Evolutionary conservation across 1,140 invertebrate genomes (phyloP).

Genomic region (Phenacoccus solenopsis): DNA sequence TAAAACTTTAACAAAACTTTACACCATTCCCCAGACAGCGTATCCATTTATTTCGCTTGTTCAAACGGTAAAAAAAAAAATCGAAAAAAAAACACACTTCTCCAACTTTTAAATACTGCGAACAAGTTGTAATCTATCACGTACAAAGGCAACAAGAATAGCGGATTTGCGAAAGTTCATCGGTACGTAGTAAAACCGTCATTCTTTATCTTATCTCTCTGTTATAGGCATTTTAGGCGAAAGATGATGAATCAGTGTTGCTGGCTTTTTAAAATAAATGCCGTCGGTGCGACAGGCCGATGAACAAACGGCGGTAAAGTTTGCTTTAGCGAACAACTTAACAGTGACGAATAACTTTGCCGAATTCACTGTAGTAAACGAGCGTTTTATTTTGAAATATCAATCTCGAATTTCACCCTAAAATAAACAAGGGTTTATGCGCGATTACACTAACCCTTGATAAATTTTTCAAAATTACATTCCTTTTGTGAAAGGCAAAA

Average conservation of each 20-base stretch:
- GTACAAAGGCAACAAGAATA: too few species aligned
- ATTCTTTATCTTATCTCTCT: neutral
- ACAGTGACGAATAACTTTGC: constrained; percentile 11
- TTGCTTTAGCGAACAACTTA: neutral
- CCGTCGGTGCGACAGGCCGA: neutral
- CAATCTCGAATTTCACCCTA: constrained; percentile 16
- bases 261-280: neutral
- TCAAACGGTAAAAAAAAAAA: neutral
- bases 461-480: constrained; percentile 13
- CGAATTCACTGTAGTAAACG: neutral
- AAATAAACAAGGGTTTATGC: constrained; percentile 7
- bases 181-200: neutral
- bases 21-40: neutral
- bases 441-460: constrained; percentile 7
- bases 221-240: neutral
- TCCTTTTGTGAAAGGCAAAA: neutral
- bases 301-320: neutral
- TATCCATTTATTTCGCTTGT: neutral
- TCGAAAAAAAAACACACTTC: neutral
- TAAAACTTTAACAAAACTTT: neutral
- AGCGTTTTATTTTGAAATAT: constrained; percentile 12
- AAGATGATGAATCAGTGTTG: neutral
- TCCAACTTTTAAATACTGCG: neutral
- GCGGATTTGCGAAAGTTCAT: neutral
- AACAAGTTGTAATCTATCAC: neutral